Evolutionary conservation across 2,797 vertebrate species (phyloP).

Genomic region (Falco rusticolus): DNA sequence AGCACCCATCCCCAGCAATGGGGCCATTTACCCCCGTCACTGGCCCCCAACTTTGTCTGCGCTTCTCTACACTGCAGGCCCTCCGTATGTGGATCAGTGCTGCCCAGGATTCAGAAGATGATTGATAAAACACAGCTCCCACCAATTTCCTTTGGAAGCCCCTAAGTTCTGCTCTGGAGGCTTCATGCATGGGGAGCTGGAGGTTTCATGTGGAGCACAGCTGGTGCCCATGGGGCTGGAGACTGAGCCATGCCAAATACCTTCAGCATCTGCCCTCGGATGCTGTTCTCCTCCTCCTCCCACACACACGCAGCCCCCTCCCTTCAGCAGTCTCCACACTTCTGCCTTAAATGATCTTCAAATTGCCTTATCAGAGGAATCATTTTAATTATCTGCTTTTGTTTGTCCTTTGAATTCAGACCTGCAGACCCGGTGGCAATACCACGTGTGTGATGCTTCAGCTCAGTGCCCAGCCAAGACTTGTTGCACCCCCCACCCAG

Average conservation of each 20-base stretch:
- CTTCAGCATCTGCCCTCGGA: accelerated
- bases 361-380: neutral
- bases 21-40: neutral
- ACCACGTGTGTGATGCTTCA: accelerated
- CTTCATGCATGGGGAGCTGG: neutral
- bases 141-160: neutral
- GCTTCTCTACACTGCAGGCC: neutral
- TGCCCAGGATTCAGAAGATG: neutral
- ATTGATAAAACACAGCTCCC: neutral
- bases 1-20: neutral
- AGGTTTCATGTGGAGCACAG: accelerated
- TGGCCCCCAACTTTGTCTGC: neutral
- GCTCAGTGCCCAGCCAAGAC: neutral
- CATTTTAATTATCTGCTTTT: neutral
- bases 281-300: neutral
- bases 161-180: neutral
- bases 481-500: neutral
- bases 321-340: neutral
- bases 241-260: neutral
- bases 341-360: neutral
- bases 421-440: neutral
- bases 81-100: neutral
- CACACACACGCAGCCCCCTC: neutral
- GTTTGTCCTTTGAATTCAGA: neutral
- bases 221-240: accelerated